Evolutionary conservation across 1,140 invertebrate species (phyloP).

Genomic region (Diuraphis noxia): DNA sequence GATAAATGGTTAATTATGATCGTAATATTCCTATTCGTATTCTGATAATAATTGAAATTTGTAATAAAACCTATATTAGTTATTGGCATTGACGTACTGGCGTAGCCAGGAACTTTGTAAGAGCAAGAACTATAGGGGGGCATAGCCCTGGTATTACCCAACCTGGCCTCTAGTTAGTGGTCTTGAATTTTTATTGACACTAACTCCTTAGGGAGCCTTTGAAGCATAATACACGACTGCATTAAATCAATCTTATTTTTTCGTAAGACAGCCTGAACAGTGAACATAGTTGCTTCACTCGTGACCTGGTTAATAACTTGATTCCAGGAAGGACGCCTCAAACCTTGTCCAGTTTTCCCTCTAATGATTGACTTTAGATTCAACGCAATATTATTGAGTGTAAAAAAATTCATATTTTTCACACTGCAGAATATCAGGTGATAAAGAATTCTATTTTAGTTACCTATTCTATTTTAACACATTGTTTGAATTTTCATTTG

Average conservation of each 20-base stretch:
- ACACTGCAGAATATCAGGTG: neutral
- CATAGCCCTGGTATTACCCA: no score
- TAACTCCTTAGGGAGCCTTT: neutral
- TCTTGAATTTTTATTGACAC: neutral
- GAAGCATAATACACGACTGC: neutral
- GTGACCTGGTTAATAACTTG: neutral
- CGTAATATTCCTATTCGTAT: neutral
- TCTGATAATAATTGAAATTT: neutral
- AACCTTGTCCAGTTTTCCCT: neutral
- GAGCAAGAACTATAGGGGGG: no score
- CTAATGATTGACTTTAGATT: neutral
- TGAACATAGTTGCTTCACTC: neutral
- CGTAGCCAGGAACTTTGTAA: no score
- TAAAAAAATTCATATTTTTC: neutral
- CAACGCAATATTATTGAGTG: neutral
- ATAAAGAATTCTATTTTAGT: neutral
- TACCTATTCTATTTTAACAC: no score
- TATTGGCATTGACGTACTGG: neutral
- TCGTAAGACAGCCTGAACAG: no score
- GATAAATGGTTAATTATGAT: neutral
- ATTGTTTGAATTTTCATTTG: neutral
- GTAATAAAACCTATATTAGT: no score
- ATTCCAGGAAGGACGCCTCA: neutral
- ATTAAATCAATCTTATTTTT: neutral
- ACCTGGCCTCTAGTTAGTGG: no score